Percentiles rank a stretch among this genome's conserved stretches.
Evolutionary conservation across 2,113 vertebrate genomes (phyloP).

Genomic region (Etia nguti): DNA sequence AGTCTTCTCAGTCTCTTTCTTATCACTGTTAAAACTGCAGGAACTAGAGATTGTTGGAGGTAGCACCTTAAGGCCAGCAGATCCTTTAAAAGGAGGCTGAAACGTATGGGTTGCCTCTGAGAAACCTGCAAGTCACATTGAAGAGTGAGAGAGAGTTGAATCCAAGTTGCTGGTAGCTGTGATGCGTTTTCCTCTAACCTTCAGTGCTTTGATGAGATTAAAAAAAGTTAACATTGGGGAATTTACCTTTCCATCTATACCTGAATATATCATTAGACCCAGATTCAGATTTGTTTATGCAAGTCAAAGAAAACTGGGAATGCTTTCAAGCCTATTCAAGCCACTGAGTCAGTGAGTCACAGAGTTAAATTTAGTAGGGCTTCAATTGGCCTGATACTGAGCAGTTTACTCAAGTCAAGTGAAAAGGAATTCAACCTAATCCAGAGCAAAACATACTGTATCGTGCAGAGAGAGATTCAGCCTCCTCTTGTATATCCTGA

Average conservation of each 20-base stretch:
- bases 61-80: constrained; percentile 16
- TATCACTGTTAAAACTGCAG: constrained; percentile 33
- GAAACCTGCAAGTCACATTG: constrained; percentile 52
- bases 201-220: background rate
- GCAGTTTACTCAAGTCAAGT: constrained; percentile 21
- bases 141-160: background rate
- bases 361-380: constrained; percentile 12
- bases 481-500: constrained; percentile 79
- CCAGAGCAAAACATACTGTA: constrained; percentile 70
- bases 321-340: background rate
- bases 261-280: background rate
- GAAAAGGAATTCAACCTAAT: constrained; percentile 38
- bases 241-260: background rate
- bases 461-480: constrained; percentile 54
- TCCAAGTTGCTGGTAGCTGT: background rate
- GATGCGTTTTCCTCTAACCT: background rate
- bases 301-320: background rate
- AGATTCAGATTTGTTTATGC: background rate
- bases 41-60: constrained; percentile 27
- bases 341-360: constrained; percentile 9
- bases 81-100: constrained; percentile 59
- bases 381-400: constrained; percentile 7
- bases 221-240: background rate
- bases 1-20: constrained; percentile 29
- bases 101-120: constrained; percentile 61